Base-by-base conservation (phyloP, 2,888 invertebrate species). In the Barypeithes pellucidus region DNA sequence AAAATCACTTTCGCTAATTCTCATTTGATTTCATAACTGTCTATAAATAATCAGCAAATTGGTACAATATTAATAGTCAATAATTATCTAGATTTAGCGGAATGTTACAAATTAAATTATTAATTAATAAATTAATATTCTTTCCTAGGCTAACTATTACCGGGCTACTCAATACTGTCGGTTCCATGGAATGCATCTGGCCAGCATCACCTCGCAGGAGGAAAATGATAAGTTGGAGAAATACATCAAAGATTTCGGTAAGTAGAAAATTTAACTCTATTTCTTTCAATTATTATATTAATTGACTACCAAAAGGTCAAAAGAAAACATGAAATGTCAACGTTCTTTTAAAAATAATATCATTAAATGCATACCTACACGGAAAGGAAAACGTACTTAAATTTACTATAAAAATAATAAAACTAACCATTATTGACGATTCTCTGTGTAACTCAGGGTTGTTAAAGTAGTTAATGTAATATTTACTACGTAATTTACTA, bases 141-240 rank as follows among this genome's bases (percentile, higher is more conserved):
- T 33, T 65, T 88, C 90, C 12, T 89, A 96, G 96, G 96, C 96
- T 4, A 96, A 96, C 88, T 96, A 96, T 94, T 96, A 94, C 88
- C 92, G 95, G 85, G 95, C 96, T 22, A 92, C 95, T 65, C 96
- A 96, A 87, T 96, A 95, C 86, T 96, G 96, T 85, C 89, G 96
- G 75, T 96, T 95, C 88, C 96, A 96, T 85, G 96, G 96, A 65
- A 96, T 96, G 95, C 95, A 96, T 81, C 89, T 96, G 81, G 95
- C 96, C 14, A 95, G 95, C 82, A 94, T 96, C 82, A 92, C 94
- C 69, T 93, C 95, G 70, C 95, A 96, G 86, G 95, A 95, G 83
- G 95, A 96, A 86, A 96, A 96, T 83, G 94, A 95, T 85, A 93
- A 93, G 85, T 88, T 96, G 79, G 96, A 96, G 84, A 95, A 95